Evolutionary conservation across 2,888 invertebrate species (phyloP).

Genomic region (Stenichneumon culpator): DNA sequence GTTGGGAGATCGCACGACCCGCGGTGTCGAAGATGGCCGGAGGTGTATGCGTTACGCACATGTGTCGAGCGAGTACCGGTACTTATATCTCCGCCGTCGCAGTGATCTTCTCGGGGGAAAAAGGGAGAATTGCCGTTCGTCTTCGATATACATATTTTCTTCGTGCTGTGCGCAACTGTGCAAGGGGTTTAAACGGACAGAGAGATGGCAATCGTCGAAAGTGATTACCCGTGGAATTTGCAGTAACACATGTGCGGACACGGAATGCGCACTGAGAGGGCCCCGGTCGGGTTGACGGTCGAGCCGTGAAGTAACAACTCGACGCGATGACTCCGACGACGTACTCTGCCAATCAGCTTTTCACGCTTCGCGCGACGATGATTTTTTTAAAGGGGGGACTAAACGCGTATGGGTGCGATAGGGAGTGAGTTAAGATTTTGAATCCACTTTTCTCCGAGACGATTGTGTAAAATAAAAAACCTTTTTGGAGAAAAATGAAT

Average conservation of each 20-base stretch:
- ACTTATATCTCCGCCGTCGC: not conserved
- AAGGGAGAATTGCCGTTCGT: slow-evolving; percentile 10
- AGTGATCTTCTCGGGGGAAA: not conserved
- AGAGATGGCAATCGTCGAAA: slow-evolving; percentile 29
- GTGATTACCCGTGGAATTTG: slow-evolving; percentile 4
- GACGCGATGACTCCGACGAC: not conserved
- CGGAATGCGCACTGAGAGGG: not conserved
- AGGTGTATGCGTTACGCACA: not conserved
- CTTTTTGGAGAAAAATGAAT: no score
- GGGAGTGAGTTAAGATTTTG: no score
- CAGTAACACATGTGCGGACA: not conserved
- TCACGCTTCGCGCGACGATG: not conserved
- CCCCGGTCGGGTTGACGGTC: not conserved
- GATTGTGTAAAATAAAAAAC: no score
- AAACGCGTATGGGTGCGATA: not conserved
- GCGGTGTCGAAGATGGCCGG: not conserved
- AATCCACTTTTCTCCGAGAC: no score
- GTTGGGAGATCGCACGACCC: not conserved
- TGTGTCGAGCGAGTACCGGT: not conserved
- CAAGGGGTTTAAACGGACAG: slow-evolving; percentile 15
- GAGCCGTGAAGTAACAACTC: not conserved
- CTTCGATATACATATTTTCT: slow-evolving; percentile 8
- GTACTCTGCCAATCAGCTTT: not conserved
- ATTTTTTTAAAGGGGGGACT: not conserved
- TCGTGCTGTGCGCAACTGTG: not conserved